Percentiles rank a stretch among this genome's conserved stretches.
These are phyloP conservation scores for Sarcophaga peregrina DNA, from an alignment of 1,140 invertebrate genomes.

Conservation along the genomic window DNA sequence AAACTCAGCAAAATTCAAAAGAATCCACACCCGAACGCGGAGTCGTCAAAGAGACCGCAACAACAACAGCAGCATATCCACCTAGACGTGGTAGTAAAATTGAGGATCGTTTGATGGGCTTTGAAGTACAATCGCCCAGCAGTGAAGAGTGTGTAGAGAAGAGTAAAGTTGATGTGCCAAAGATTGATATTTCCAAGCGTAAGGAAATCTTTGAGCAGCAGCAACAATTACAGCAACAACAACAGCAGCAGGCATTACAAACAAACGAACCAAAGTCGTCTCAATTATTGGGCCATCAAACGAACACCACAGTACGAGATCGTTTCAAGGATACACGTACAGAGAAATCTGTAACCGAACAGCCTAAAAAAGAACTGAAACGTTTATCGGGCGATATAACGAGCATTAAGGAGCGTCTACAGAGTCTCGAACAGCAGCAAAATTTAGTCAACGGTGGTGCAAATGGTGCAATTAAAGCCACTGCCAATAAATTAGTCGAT, in stretches of 20 bases:
- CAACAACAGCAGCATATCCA: constrained; percentile 50
- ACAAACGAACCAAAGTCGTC: constrained; percentile 60
- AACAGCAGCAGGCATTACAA: neutral
- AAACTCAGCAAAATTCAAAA: constrained; percentile 49
- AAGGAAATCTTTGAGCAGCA: constrained; percentile 82
- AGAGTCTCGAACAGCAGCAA: constrained; percentile 73
- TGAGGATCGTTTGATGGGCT: constrained; percentile 62
- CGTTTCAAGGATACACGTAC: constrained; percentile 49
- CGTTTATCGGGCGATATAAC: constrained; percentile 73
- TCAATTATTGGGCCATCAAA: constrained; percentile 30
- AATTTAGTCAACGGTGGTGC: constrained; percentile 62
- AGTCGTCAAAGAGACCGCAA: neutral
- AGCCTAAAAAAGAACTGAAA: constrained; percentile 67
- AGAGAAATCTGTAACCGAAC: constrained; percentile 51
- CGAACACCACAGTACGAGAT: constrained; percentile 49
- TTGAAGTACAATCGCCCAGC: constrained; percentile 63
- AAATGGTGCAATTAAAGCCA: constrained; percentile 9
- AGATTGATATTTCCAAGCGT: constrained; percentile 84
- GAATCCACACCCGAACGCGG: constrained; percentile 38
- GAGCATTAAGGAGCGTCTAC: constrained; percentile 73
- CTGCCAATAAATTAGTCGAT: constrained; percentile 64
- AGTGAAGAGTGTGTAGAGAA: constrained; percentile 65
- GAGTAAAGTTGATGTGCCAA: constrained; percentile 74
- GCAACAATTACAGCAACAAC: constrained; percentile 33
- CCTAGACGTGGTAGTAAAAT: constrained; percentile 62